Evolutionary conservation across 2,888 invertebrate genomes (phyloP), one percentile per base, ranked within the genome.

Genomic region (Drosophila nr. fundita): DNA sequence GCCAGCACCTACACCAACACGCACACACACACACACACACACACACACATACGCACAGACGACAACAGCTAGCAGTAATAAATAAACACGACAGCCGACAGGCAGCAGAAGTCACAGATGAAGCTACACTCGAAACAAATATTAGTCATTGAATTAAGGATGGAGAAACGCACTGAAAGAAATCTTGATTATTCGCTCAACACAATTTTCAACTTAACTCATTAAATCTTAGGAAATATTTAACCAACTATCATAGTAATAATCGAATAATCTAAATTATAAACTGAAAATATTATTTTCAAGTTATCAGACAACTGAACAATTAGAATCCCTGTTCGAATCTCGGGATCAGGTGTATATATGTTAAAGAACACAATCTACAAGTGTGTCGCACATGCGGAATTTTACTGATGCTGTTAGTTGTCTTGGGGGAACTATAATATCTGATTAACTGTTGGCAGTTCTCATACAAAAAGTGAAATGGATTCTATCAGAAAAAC

Each of bases 31-130:
- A 42, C 57, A 36, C 49, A 42, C 38, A 42, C 55, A 49, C 27
- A 48, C 42, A 45, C 38, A n/a, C n/a, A n/a, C n/a, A n/a, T n/a
- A n/a, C 30, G 48, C 29, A 65, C 52, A 13, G 61, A 71, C 42
- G 24, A 65, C 77, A 78, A 73, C 81, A 80, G 73, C 82, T 78
- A 52, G 84, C 69, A 73, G 87, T 89, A 87, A 87, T 89, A 89
- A 85, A 89, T 89, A 89, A 85, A 87, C 88, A 87, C 58, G 49
- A 54, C 68, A 67, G 38, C 27, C 30, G 54, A 53, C 29, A 45
- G 34, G 52, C 63, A 61, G 70, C 69, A 61, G 68, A 34, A 38
- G 63, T 32, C 50, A 10, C 40, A 73, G 79, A 61, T 69, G 63
- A 32, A 70, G 53, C 38, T 38, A 38, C 29, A 38, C 57, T 42